Conservation (phyloP, 2,888 invertebrate species). For the Nymphalis urticae region DNA sequence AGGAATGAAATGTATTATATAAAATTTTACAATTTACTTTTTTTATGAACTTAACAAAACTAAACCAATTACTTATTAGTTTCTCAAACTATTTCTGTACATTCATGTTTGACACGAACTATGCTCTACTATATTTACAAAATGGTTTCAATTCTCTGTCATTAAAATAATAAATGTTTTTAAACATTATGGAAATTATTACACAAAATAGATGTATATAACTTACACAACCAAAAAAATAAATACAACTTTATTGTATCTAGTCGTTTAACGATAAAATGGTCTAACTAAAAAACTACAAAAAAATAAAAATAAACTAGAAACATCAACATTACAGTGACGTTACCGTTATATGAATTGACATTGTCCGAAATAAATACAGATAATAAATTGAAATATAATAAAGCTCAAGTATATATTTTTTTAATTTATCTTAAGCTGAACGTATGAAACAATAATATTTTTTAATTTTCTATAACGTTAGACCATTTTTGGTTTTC, state of each 20-base stretch:
- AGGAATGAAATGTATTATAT: background rate
- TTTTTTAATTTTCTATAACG: no score
- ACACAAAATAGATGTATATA: background rate
- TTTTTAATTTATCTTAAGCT: no score
- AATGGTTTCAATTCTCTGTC: constrained; percentile 29
- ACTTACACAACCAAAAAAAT: constrained; percentile 2
- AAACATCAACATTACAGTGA: no score
- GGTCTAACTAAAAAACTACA: background rate
- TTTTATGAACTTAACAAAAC: background rate
- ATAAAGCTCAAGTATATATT: no score
- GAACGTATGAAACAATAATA: no score
- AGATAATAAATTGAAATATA: no score
- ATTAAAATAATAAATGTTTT: constrained; percentile 6
- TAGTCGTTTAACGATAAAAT: background rate
- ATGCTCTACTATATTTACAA: constrained; percentile 26
- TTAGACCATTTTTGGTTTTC: no score
- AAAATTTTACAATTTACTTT: constrained; percentile 5
- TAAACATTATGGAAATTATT: background rate
- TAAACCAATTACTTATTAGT: background rate
- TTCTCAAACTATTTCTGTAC: constrained; percentile 18
- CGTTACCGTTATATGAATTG: no score
- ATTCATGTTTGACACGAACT: constrained; percentile 2
- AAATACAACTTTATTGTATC: background rate
- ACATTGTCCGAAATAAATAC: no score
- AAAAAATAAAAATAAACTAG: background rate